Base-by-base conservation (phyloP, 1,140 invertebrate species). In the Ctenoplectra terminalis region DNA sequence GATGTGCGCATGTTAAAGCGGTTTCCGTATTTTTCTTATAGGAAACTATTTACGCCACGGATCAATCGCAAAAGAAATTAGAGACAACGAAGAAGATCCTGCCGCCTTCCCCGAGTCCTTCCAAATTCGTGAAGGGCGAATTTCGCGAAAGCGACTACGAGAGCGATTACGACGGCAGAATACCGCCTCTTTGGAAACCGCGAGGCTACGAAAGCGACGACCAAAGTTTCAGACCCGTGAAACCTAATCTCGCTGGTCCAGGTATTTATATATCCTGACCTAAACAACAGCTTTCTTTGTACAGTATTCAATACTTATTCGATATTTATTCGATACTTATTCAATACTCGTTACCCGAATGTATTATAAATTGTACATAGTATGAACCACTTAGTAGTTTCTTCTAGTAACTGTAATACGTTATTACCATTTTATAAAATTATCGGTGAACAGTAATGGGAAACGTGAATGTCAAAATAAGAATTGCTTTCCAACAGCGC, bases 91-190 rank as follows among this genome's bases (percentile, higher is more conserved):
- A 81, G 64, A 90, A 82, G 43, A 69, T 88, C 11, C 81, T 88
- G 31, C 50, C 87, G 26, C 66, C 79, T 61, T 94, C 95, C 74
- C 94, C 94, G 80, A 95, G 95, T 92, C 94, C 96, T 83, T 95
- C 95, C 52, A 95, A 95, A 94, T 96, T 97, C 93, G 89, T 96
- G 64, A 95, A 96, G 86, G 95, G 96, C 63, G 96, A 97, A 92
- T 96, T 96, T 88, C 93, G 94, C 48, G 95, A 96, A 93, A 94
- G 96, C 88, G 96, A 97, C 87, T 96, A 96, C 84, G 96, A 96
- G 91, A 97, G 96, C 88, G 96, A 97, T 88, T 96, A 95, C 79
- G 96, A 97, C 69, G 94, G 94, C 48, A 94, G 94, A 80, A 95
- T 96, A 87, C 94, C 95, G 69, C 94, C 95, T 0, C 92, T 95